Evolutionary conservation across 2,113 vertebrate genomes (phyloP).

Genomic region (Varanus komodoensis): DNA sequence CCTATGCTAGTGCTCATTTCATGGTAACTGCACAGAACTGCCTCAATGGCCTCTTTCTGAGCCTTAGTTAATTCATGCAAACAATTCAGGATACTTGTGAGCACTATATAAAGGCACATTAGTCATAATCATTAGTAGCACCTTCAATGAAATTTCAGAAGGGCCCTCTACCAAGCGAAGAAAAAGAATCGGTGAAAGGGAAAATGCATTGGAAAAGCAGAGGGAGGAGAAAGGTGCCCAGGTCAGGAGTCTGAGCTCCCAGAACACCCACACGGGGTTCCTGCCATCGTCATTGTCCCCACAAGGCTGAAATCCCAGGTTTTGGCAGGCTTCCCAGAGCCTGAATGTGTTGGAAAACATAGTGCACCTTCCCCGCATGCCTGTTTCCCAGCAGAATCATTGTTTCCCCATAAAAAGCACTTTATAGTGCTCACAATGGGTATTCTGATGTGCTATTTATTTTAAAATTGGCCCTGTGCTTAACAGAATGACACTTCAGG

Average conservation of each 20-base stretch:
- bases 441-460: background rate
- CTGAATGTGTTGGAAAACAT: no score
- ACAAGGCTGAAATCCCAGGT: no score
- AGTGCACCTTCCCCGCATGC: no score
- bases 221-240: background rate
- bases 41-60: background rate
- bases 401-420: background rate
- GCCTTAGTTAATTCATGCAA: background rate
- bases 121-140: background rate
- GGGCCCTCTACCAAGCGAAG: background rate
- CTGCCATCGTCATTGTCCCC: no score
- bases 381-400: no score
- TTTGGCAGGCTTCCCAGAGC: no score
- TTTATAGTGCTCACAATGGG: background rate
- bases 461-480: background rate
- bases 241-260: no score
- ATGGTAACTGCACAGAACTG: background rate
- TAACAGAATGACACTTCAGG: conserved; percentile 21
- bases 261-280: no score
- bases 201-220: background rate
- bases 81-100: background rate
- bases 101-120: background rate
- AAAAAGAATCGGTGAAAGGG: background rate
- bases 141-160: background rate
- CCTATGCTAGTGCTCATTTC: background rate